Percentiles rank a stretch among this genome's conserved stretches.
phyloP scores from a whole-genome alignment of 2,888 invertebrate genomes.

The Auanema freiburgensis region DNA sequence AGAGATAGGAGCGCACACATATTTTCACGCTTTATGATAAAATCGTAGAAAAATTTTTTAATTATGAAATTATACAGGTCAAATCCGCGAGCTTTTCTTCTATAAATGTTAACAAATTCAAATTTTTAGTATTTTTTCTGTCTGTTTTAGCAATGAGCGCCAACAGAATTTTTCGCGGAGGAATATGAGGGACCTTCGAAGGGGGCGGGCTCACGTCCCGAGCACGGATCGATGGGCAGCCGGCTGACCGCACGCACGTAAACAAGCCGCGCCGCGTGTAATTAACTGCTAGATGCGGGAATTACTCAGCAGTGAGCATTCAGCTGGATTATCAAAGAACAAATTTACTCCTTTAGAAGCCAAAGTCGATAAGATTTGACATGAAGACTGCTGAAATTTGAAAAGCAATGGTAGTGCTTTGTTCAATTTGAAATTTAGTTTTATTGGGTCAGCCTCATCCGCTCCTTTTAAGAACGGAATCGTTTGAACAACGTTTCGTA shows the following conservation, averaged over 20 bases:
- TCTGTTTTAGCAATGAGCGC: constrained; percentile 2
- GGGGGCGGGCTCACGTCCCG: constrained; percentile 4
- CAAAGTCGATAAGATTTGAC: no score
- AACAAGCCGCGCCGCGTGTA: constrained; percentile 24
- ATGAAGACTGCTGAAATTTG: no score
- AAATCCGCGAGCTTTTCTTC: not conserved
- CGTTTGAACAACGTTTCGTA: no score
- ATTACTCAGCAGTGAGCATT: constrained; percentile 16
- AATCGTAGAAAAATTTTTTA: not conserved
- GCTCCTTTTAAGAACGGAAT: no score
- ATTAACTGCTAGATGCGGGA: constrained; percentile 15
- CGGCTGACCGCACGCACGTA: constrained; percentile 25
- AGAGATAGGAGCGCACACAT: constrained; percentile 17
- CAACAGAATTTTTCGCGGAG: constrained; percentile 11
- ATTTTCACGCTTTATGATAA: not conserved
- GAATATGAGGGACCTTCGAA: constrained; percentile 20
- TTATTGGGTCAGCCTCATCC: no score
- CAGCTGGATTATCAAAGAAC: constrained; percentile 4
- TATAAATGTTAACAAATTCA: not conserved
- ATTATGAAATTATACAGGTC: not conserved
- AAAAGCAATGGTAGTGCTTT: no score
- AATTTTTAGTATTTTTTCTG: not conserved
- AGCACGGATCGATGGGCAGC: constrained; percentile 24
- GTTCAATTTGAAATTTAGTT: no score
- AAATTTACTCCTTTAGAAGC: no score